Evolutionary conservation across 2,888 invertebrate species (phyloP), one percentile per base, ranked within the genome.

Genomic region (Polia nebulosa): DNA sequence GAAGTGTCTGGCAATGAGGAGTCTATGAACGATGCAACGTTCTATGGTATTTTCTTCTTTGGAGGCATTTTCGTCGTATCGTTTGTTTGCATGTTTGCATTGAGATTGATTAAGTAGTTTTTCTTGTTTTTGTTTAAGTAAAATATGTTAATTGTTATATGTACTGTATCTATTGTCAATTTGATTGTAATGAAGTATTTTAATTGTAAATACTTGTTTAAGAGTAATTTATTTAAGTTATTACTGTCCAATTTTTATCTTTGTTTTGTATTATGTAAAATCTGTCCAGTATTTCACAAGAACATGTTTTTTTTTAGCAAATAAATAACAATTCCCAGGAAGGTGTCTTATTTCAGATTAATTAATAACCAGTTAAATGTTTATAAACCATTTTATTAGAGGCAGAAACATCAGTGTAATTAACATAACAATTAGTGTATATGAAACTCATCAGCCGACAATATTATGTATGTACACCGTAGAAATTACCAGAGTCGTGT

Each of bases 371-470:
- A 34, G 29, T 25, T 0, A 41, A 75, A 68, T 76, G 82, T 85
- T 91, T 87, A 89, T 89, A 89, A 91, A 93, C 92, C 88, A 88
- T 88, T 90, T 94, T 93, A 94, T 92, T 94, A 84, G 85, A 90
- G 90, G 91, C 92, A 91, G 88, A 93, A 91, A 90, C 89, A 90
- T 91, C 90, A 87, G 90, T 91, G 90, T 90, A 87, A 80, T 85
- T 88, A 87, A 90, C 85, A 66, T 89, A 91, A 91, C 88, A 90
- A 87, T 86, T 82, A 83, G 85, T 88, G 87, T 92, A 87, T 87
- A 83, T 86, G 77, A 82, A 86, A 81, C 73, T 80, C 74, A 84
- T 76, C 72, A 82, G 83, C 83, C 78, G 72, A 85, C 77, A 70
- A 79, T 81, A 83, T 79, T 84, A 84, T 76, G 63, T 87, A 84